Conservation (phyloP, 2,113 vertebrate genomes). For the Charadrius vociferus region DNA sequence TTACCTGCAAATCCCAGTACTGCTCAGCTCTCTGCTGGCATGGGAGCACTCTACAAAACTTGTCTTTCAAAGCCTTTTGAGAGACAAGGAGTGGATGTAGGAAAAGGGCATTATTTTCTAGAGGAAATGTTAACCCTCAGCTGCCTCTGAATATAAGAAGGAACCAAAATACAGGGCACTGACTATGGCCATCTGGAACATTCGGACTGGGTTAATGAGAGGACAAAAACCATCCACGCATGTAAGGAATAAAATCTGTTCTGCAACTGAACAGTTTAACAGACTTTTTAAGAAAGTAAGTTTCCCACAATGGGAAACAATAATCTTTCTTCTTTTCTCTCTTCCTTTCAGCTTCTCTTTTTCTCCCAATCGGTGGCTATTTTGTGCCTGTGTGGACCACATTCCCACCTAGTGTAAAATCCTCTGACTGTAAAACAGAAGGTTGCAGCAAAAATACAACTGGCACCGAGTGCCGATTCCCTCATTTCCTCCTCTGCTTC, state of each 20-base stretch:
- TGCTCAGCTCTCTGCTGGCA: not conserved
- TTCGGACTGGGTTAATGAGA: not conserved
- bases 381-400: not conserved
- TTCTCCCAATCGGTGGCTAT: not conserved
- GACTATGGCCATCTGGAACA: not conserved
- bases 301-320: not conserved
- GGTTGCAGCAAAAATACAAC: not conserved
- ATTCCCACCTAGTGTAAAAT: not conserved
- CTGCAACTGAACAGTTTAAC: not conserved
- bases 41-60: not conserved
- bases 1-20: not conserved
- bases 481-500: not conserved
- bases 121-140: not conserved
- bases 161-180: not conserved
- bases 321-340: not conserved
- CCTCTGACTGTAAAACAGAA: conserved; percentile 1
- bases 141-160: not conserved
- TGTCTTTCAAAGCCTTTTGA: not conserved
- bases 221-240: not conserved
- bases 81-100: not conserved
- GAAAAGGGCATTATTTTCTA: not conserved
- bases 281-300: not conserved
- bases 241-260: not conserved
- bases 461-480: not conserved
- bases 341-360: not conserved